phyloP scores from a whole-genome alignment of 2,113 vertebrate genomes.

The Amphiprion percula region DNA sequence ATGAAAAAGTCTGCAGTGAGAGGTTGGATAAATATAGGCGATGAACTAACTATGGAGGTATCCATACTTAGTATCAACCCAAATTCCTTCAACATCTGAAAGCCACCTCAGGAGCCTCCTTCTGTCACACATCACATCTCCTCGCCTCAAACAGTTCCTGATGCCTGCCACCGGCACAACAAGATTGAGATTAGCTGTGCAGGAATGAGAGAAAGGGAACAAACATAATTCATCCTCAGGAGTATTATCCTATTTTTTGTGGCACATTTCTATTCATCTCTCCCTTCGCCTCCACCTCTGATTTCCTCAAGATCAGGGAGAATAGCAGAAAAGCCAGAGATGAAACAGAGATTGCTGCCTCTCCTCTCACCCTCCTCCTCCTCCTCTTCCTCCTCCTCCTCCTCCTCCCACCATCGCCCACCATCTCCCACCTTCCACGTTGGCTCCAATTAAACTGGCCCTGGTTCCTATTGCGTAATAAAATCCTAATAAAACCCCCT shows the following conservation, averaged over 20 bases:
- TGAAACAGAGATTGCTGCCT: slow-evolving; percentile 46
- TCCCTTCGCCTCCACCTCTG: slow-evolving; percentile 49
- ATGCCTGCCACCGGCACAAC: slow-evolving; percentile 42
- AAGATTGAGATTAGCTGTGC: slow-evolving; percentile 60
- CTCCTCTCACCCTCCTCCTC: neutral
- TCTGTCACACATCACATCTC: slow-evolving; percentile 48
- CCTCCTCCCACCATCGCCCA: slow-evolving; percentile 21
- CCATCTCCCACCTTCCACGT: slow-evolving; percentile 49
- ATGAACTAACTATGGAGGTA: slow-evolving; percentile 38
- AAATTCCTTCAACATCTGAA: slow-evolving; percentile 61
- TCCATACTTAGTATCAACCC: slow-evolving; percentile 53
- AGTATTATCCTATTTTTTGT: slow-evolving; percentile 70
- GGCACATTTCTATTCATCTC: slow-evolving; percentile 59
- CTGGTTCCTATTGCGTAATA: slow-evolving; percentile 66
- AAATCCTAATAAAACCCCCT: slow-evolving; percentile 58
- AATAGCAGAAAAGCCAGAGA: slow-evolving; percentile 49
- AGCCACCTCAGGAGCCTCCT: slow-evolving; percentile 23
- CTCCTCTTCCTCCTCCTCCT: neutral
- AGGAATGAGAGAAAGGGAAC: slow-evolving; percentile 51
- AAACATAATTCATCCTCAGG: slow-evolving; percentile 52
- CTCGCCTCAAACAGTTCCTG: slow-evolving; percentile 28
- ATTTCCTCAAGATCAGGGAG: slow-evolving; percentile 62
- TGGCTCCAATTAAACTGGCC: slow-evolving; percentile 70
- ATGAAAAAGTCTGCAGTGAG: slow-evolving; percentile 42
- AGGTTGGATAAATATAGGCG: slow-evolving; percentile 59